Conservation (phyloP, 2,888 invertebrate species). For the Chymomyza procnemis region DNA sequence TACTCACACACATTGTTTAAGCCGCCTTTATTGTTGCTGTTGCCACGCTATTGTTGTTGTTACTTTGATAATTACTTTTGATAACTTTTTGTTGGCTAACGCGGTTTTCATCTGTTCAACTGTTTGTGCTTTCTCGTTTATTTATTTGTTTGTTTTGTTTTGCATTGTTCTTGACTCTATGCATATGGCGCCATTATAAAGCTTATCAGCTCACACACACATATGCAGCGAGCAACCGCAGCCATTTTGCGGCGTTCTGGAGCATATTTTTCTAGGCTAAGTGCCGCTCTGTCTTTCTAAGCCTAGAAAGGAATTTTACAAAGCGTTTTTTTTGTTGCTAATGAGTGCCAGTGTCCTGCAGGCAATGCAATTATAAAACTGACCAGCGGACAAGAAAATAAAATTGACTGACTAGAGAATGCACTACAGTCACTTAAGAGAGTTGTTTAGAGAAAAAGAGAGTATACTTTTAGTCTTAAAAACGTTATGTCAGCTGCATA, state of each 20-base stretch:
- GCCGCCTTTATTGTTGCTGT: slow-evolving; percentile 31
- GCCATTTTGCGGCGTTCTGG: background rate
- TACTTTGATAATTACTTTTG: slow-evolving; percentile 67
- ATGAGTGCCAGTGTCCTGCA: background rate
- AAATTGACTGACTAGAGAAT: background rate
- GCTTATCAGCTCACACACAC: slow-evolving; percentile 51
- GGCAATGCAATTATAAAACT: slow-evolving; percentile 2
- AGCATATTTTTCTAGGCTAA: slow-evolving; percentile 2
- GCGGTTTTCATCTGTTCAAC: slow-evolving; percentile 30
- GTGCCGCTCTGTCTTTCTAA: background rate
- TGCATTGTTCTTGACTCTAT: slow-evolving; percentile 15
- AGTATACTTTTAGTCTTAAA: too few species aligned
- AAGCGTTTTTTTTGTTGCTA: background rate
- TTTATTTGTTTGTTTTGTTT: slow-evolving; percentile 10
- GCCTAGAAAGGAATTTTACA: background rate
- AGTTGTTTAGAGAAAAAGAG: too few species aligned
- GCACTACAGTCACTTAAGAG: too few species aligned
- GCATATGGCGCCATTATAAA: slow-evolving; percentile 57
- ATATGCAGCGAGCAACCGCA: background rate
- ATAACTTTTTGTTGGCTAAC: slow-evolving; percentile 54
- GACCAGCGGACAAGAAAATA: background rate
- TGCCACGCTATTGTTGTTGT: slow-evolving; percentile 17
- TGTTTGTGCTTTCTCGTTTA: slow-evolving; percentile 10
- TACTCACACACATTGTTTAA: slow-evolving; percentile 4
- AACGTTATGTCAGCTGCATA: too few species aligned